Evolutionary conservation across 1,140 invertebrate species (phyloP).

Genomic region (Muscidifurax raptorellus): DNA sequence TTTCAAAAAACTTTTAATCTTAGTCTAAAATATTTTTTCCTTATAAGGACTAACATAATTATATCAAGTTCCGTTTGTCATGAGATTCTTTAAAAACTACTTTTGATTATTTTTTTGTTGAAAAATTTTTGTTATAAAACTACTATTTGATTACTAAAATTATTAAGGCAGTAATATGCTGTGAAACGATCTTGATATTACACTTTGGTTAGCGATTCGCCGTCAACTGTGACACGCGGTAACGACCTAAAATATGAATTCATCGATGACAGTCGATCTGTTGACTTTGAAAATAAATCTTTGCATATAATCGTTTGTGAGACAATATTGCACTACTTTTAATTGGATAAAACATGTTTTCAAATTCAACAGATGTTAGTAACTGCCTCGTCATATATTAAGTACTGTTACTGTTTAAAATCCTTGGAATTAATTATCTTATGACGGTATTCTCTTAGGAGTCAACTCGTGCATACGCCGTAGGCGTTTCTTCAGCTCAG

Average conservation of each 20-base stretch:
- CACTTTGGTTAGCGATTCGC: conserved; percentile 26
- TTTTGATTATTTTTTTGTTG: background rate
- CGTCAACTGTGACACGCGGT: background rate
- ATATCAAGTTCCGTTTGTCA: background rate
- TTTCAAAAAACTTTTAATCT: background rate
- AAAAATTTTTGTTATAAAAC: background rate
- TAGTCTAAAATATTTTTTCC: background rate
- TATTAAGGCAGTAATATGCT: background rate
- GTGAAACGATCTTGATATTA: background rate
- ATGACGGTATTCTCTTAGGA: conserved; percentile 74
- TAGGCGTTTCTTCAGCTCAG: conserved; percentile 92
- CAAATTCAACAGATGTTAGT: background rate
- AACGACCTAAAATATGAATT: background rate
- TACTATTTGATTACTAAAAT: background rate
- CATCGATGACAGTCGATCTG: background rate
- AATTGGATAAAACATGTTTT: background rate
- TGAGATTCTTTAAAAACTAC: background rate
- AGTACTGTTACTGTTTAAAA: conserved; percentile 12
- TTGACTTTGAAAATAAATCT: background rate
- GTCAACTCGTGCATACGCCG: conserved; percentile 86
- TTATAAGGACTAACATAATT: background rate
- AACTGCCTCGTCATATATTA: background rate
- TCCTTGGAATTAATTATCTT: conserved; percentile 51
- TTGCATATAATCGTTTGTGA: background rate
- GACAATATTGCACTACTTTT: background rate